phyloP scores from a whole-genome alignment of 2,888 invertebrate species.

The Microctonus brassicae region DNA sequence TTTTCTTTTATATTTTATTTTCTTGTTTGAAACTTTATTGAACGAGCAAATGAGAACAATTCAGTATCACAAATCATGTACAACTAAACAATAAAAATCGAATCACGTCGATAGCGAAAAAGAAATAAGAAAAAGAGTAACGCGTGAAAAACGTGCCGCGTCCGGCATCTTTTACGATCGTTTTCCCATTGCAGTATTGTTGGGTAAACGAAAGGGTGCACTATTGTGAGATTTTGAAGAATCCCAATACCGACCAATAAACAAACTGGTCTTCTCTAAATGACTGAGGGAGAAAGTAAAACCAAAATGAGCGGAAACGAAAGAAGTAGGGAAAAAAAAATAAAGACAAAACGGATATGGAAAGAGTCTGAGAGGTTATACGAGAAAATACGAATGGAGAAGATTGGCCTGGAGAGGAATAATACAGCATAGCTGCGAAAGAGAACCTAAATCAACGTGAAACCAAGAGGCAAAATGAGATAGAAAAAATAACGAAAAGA shows the following conservation, averaged over 20 bases:
- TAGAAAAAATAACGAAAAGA: neutral
- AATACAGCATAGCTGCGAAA: conserved; percentile 21
- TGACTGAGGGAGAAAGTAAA: conserved; percentile 21
- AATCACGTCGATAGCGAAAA: conserved; percentile 45
- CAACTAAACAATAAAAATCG: conserved; percentile 43
- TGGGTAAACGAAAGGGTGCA: neutral
- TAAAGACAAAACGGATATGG: conserved; percentile 8
- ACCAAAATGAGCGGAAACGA: conserved; percentile 8
- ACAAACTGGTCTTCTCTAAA: conserved; percentile 25
- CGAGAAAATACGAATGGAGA: conserved; percentile 26
- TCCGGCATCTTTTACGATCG: conserved; percentile 40
- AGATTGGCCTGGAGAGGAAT: conserved; percentile 26
- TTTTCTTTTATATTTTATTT: neutral
- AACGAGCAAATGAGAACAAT: neutral
- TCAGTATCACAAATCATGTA: conserved; percentile 4
- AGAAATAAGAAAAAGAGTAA: conserved; percentile 42
- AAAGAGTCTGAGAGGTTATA: conserved; percentile 17
- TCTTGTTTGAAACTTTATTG: neutral
- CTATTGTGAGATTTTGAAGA: conserved; percentile 36
- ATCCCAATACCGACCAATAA: conserved; percentile 44
- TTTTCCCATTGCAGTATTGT: conserved; percentile 35
- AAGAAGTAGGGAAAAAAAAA: neutral
- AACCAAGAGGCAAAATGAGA: conserved; percentile 13
- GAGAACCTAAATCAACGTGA: conserved; percentile 16
- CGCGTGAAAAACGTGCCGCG: conserved; percentile 49